Percentiles rank a stretch among this genome's conserved stretches.
Conservation (phyloP, 1,140 invertebrate species). For the Manduca sexta region DNA sequence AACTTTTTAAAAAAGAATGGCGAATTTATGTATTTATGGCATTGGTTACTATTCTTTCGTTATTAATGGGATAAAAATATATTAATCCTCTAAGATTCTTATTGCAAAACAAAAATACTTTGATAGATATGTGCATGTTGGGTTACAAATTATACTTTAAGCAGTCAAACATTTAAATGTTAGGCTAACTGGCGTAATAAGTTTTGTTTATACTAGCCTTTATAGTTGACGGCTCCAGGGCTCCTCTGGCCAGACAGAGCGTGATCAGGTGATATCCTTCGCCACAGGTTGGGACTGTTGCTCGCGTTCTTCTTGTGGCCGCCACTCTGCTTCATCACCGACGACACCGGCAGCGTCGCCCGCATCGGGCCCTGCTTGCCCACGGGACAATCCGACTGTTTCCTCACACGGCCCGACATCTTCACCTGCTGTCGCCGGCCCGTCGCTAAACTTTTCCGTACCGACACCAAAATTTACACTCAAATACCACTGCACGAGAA, state of each 20-base stretch:
- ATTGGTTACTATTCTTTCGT: no score
- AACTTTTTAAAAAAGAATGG: no score
- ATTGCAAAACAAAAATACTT: not conserved
- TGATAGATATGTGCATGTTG: not conserved
- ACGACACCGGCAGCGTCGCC: slow-evolving; percentile 82
- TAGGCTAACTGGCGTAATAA: no score
- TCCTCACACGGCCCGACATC: slow-evolving; percentile 79
- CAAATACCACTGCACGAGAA: slow-evolving; percentile 40
- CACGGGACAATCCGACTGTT: slow-evolving; percentile 79
- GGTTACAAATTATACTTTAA: not conserved
- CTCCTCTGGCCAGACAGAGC: slow-evolving; percentile 80
- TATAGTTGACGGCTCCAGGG: slow-evolving; percentile 81
- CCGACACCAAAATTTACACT: slow-evolving; percentile 27
- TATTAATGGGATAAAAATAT: no score
- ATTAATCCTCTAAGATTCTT: not conserved
- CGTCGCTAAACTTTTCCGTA: slow-evolving; percentile 26
- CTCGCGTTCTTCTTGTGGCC: slow-evolving; percentile 75
- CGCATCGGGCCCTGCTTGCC: slow-evolving; percentile 82
- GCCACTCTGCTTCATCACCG: slow-evolving; percentile 77
- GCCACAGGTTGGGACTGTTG: slow-evolving; percentile 77
- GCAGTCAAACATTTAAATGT: no score
- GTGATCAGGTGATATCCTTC: slow-evolving; percentile 80
- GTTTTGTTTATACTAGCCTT: slow-evolving; percentile 70
- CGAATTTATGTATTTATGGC: no score
- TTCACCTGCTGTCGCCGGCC: slow-evolving; percentile 24